Evolutionary conservation across 2,113 vertebrate genomes (phyloP), one percentile per base, ranked within the genome.

Genomic region (Orientallactaga bullata): DNA sequence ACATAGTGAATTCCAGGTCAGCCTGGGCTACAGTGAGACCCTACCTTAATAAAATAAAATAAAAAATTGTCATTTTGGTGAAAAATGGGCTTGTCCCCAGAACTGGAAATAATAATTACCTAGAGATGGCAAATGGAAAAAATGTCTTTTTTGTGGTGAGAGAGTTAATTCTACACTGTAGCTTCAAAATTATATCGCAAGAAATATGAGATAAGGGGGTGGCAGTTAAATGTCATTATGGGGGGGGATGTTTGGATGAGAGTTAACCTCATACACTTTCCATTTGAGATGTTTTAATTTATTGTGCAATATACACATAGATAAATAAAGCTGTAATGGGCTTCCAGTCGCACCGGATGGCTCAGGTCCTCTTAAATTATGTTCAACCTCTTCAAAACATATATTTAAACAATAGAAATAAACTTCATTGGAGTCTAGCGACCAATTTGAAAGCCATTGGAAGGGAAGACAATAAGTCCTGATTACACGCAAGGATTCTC

Each of bases 361-460:
- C 90, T 94, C 84, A 96, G 94, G 96, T 96, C 92, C 89, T 91
- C 97, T 95, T 97, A 95, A 94, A 97, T 97, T 97, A 95, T 96
- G 95, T 37, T 93, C 95, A 97, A 95, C 95, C 95, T 97, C 95
- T 97, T 96, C 94, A 93, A 94, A 97, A 96, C 97, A 95, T 97
- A 94, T 97, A 97, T 97, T 98, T 98, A 97, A 97, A 97, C 97
- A 97, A 97, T 97, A 97, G 97, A 98, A 94, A 95, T 97, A 97
- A 97, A 97, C 96, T 97, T 97, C 96, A 81, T 88, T 94, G 95
- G 91, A 95, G 94, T 93, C 95, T 95, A 78, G 88, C 8, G 88
- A 95, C 95, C 96, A 94, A 96, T 96, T 96, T 96, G 87, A 96
- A 95, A 96, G 85, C 93, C 96, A 94, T 92, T 96, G 94, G 95